Base-by-base conservation (phyloP, 2,797 vertebrate species). In the Rhadinocentrus ornatus region DNA sequence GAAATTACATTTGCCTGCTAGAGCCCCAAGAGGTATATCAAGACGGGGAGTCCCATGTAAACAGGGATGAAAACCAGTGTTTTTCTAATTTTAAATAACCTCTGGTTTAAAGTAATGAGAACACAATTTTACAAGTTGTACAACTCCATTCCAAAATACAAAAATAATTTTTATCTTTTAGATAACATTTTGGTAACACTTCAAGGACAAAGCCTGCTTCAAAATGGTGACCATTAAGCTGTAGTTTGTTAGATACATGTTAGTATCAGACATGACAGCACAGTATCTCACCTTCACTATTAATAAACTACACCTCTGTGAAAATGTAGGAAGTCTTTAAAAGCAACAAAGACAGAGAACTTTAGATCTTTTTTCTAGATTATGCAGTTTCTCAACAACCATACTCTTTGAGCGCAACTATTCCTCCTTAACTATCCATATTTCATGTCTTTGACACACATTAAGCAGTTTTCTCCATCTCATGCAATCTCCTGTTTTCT, bases 101-200 rank as follows among this genome's bases (percentile, higher is more conserved):
- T 92, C 83, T 83, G 83, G 84, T 87, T 92, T 84, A 91, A 88
- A 89, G 77, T 84, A 75, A 86, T 90, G 88, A 92, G 72, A 90
- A 91, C 87, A 92, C 77, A 86, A 81, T 90, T 92, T 93, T 93
- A 93, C 92, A 93, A 91, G 93, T 94, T 94, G 80, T 93, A 94
- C 91, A 93, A 90, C 88, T 92, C 85, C 89, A 85, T 92, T 93
- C 91, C 84, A 93, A 93, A 93, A 94, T 95, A 95, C 93, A 95
- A 95, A 95, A 95, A 95, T 95, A 95, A 93, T 92, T 81, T 90
- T 91, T 88, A 82, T 93, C 83, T 93, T 93, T 92, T 88, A 90
- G 89, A 92, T 93, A 93, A 95, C 92, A 94, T 94, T 95, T 95
- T 94, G 91, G 92, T 94, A 94, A 94, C 91, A 94, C 93, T 92